Conservation (phyloP, 2,113 vertebrate species). For the Daphoenositta chrysoptera region DNA sequence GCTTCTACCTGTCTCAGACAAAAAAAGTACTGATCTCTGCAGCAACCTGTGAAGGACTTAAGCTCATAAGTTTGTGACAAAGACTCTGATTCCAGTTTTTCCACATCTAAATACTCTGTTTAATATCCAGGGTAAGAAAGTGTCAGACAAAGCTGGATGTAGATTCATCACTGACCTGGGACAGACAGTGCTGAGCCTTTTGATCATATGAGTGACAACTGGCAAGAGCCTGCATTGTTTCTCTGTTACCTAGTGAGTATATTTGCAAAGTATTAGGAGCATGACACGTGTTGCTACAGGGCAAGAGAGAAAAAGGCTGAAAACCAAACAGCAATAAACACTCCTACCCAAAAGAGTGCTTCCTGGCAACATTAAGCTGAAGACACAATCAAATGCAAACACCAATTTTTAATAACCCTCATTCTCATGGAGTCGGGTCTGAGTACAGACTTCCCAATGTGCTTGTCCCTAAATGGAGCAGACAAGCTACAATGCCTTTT, state of each 20-base stretch:
- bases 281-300: background rate
- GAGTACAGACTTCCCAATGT: background rate
- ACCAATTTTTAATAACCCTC: background rate
- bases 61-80: background rate
- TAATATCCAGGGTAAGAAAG: background rate
- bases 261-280: constrained; percentile 45
- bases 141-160: background rate
- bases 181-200: background rate
- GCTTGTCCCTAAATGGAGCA: background rate
- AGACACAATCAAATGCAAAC: background rate
- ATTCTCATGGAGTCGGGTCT: background rate
- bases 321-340: background rate
- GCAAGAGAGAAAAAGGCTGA: background rate
- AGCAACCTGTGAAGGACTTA: background rate
- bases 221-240: constrained; percentile 55
- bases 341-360: background rate
- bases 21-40: background rate
- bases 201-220: constrained; percentile 37
- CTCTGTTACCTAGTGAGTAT: constrained; percentile 57
- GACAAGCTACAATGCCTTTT: background rate
- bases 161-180: background rate
- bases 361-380: background rate
- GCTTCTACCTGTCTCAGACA: constrained; percentile 3
- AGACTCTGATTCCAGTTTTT: background rate
- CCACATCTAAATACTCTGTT: background rate